A percentile compares a stretch with the other conserved stretches of the same genome.
Conservation (phyloP, 2,888 invertebrate species). For the Paralinhomoeus sp. region DNA sequence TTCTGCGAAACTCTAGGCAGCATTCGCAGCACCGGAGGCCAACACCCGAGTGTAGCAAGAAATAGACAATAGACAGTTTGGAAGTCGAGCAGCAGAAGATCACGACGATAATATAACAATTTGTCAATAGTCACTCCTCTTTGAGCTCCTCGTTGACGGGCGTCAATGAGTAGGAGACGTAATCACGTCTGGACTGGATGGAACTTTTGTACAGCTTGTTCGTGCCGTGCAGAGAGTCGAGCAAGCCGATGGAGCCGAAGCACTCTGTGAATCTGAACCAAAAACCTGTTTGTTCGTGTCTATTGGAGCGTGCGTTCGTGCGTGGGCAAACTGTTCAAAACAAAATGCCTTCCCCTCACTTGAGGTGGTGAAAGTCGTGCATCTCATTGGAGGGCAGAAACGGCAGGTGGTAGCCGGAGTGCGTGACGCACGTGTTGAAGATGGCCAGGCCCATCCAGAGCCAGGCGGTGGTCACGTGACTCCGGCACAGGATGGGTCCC, state of each 20-base stretch:
- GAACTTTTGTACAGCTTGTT: slow-evolving; percentile 50
- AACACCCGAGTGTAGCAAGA: no score
- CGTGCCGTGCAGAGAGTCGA: slow-evolving; percentile 60
- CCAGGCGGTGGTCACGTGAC: slow-evolving; percentile 40
- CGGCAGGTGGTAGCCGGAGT: slow-evolving; percentile 62
- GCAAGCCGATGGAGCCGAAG: slow-evolving; percentile 53
- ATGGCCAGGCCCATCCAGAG: slow-evolving; percentile 55
- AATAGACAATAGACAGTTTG: no score
- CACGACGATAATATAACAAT: no score
- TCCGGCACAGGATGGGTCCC: slow-evolving; percentile 39
- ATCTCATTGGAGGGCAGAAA: slow-evolving; percentile 62
- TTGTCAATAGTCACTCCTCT: no score
- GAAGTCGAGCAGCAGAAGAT: no score
- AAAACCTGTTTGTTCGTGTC: no score
- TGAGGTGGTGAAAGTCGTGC: slow-evolving; percentile 65
- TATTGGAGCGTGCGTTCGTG: no score
- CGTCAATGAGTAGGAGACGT: slow-evolving; percentile 21
- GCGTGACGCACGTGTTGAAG: slow-evolving; percentile 51
- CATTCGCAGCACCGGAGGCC: no score
- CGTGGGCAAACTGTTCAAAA: not conserved
- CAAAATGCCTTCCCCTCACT: slow-evolving; percentile 31
- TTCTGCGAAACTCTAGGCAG: no score
- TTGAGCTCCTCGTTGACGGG: no score
- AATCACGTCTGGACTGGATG: slow-evolving; percentile 45
- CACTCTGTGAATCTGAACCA: slow-evolving; percentile 52